Evolutionary conservation across 2,888 invertebrate genomes (phyloP).

Genomic region (Panzeria rudis): DNA sequence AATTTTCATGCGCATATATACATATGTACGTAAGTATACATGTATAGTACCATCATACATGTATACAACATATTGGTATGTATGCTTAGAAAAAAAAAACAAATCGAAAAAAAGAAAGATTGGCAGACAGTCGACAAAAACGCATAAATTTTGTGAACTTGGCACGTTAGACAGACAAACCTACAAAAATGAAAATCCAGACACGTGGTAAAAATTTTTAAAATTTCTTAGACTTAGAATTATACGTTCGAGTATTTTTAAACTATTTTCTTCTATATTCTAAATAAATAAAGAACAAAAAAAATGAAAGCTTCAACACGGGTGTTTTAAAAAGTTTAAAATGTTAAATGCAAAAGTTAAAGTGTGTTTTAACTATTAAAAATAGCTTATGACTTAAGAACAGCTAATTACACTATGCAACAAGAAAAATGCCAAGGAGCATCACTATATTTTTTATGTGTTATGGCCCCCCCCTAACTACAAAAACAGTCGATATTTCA

Average conservation of each 20-base stretch:
- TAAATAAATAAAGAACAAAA: too few species aligned
- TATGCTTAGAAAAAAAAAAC: neutral
- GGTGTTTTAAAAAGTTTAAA: too few species aligned
- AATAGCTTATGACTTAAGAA: too few species aligned
- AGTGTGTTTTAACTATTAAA: too few species aligned
- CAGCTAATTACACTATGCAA: too few species aligned
- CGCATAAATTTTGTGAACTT: slow-evolving; percentile 72
- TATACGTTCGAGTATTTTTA: too few species aligned
- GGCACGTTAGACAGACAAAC: slow-evolving; percentile 70
- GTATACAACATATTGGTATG: neutral
- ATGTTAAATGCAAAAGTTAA: too few species aligned
- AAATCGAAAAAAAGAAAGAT: slow-evolving; percentile 36
- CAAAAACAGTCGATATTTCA: too few species aligned
- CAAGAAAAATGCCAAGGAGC: too few species aligned
- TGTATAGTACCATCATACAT: too few species aligned
- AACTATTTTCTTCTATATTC: neutral
- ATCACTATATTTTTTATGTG: too few species aligned
- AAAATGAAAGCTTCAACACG: neutral
- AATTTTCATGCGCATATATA: neutral
- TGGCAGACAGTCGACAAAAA: slow-evolving; percentile 70
- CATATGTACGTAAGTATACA: neutral
- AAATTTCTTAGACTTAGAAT: slow-evolving; percentile 6
- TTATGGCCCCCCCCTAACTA: too few species aligned
- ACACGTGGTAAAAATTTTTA: slow-evolving; percentile 57
- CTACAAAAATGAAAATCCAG: slow-evolving; percentile 58